Evolutionary conservation across 2,113 vertebrate species (phyloP).

Genomic region (Upupa epops): DNA sequence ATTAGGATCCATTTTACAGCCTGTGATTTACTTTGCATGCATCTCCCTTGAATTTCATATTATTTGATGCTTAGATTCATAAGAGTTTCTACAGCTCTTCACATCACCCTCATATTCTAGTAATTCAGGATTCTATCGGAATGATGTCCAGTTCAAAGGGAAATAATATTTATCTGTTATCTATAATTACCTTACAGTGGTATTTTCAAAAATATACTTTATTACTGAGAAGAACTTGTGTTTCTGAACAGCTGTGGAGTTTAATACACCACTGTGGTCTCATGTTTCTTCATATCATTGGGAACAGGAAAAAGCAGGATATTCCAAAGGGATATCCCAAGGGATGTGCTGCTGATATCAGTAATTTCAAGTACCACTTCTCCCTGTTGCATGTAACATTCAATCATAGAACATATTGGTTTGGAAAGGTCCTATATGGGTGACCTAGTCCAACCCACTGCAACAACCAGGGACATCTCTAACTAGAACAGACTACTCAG

Average conservation of each 20-base stretch:
- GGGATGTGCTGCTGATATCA: background rate
- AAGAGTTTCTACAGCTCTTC: background rate
- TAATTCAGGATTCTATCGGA: background rate
- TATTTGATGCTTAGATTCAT: background rate
- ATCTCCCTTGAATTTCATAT: background rate
- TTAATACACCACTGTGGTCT: background rate
- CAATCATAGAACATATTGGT: too few relatives aligned
- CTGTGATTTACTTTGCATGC: background rate
- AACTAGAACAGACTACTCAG: too few relatives aligned
- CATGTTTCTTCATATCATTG: background rate
- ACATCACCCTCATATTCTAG: background rate
- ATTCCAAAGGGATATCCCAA: background rate
- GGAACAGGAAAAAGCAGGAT: background rate
- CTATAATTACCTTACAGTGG: background rate
- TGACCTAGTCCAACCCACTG: too few relatives aligned
- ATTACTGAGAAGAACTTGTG: background rate
- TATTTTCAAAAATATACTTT: background rate
- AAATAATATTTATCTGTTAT: background rate
- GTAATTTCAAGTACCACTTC: background rate
- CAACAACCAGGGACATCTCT: too few relatives aligned
- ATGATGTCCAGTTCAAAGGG: background rate
- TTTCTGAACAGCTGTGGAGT: background rate
- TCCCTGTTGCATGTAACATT: accelerated
- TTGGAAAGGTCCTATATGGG: too few relatives aligned
- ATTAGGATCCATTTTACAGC: background rate